Conservation (phyloP, 2,888 invertebrate species). For the Microplitis manilae region DNA sequence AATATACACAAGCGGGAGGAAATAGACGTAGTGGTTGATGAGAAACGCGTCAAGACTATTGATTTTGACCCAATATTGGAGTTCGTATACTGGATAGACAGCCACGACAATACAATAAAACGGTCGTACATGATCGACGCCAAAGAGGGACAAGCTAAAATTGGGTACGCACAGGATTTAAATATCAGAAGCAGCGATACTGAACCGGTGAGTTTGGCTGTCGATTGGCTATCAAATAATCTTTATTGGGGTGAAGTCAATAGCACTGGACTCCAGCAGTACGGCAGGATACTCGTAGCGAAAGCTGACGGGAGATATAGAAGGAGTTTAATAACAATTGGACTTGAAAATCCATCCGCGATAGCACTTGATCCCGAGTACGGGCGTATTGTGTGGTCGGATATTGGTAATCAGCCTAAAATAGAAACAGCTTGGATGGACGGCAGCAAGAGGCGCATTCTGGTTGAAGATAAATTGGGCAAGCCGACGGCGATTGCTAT, state of each 20-base stretch:
- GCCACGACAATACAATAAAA: conserved; percentile 90
- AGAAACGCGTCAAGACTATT: conserved; percentile 91
- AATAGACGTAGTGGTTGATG: conserved; percentile 84
- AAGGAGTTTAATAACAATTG: conserved; percentile 83
- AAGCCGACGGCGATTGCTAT: conserved; percentile 92
- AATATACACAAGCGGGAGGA: conserved; percentile 80
- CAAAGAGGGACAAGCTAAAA: conserved; percentile 82
- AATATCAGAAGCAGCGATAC: conserved; percentile 83
- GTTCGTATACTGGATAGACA: conserved; percentile 97
- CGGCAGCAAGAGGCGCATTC: conserved; percentile 86
- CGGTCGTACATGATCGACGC: conserved; percentile 92
- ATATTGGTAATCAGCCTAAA: conserved; percentile 91
- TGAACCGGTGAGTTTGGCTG: conserved; percentile 90
- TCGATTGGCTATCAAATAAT: conserved; percentile 95
- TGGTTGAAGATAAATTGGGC: conserved; percentile 87
- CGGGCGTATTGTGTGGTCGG: conserved; percentile 94
- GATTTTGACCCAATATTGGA: conserved; percentile 89
- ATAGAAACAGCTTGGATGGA: conserved; percentile 98
- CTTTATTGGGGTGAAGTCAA: conserved; percentile 91
- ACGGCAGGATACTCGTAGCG: conserved; percentile 89
- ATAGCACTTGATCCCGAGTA: conserved; percentile 89
- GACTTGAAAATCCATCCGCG: conserved; percentile 89
- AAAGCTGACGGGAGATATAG: conserved; percentile 92
- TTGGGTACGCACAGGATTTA: conserved; percentile 89
- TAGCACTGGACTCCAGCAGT: conserved; percentile 82